Evolutionary conservation across 2,888 invertebrate species (phyloP).

Genomic region (Acanthosoma haemorrhoidale): DNA sequence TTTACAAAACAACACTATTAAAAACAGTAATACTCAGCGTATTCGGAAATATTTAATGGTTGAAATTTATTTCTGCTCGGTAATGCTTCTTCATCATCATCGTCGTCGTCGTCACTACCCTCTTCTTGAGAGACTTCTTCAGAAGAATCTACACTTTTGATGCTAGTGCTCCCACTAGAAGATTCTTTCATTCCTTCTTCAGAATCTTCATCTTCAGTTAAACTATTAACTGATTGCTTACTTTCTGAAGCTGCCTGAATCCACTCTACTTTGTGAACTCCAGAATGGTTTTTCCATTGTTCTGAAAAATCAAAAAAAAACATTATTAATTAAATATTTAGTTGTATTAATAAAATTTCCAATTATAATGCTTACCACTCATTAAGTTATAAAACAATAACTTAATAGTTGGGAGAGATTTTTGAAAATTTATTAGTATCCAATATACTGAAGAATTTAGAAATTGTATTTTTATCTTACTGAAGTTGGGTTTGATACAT

Average conservation of each 20-base stretch:
- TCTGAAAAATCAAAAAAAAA: slow-evolving; percentile 47
- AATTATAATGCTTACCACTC: no score
- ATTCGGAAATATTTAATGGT: slow-evolving; percentile 28
- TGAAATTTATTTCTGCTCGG: slow-evolving; percentile 35
- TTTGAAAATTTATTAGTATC: no score
- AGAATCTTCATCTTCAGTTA: slow-evolving; percentile 42
- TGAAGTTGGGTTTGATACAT: no score
- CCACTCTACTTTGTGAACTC: slow-evolving; percentile 60
- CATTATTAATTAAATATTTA: neutral
- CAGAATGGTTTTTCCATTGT: slow-evolving; percentile 56
- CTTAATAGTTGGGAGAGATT: no score
- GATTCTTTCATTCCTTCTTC: slow-evolving; percentile 42
- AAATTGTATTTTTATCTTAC: no score
- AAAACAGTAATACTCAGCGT: neutral
- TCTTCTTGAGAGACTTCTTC: slow-evolving; percentile 28
- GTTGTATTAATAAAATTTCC: neutral
- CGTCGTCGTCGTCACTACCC: slow-evolving; percentile 40
- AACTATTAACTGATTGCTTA: slow-evolving; percentile 30
- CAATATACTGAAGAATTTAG: no score
- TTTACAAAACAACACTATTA: neutral
- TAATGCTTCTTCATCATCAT: slow-evolving; percentile 39
- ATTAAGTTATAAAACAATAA: neutral
- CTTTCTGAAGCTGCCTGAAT: slow-evolving; percentile 55
- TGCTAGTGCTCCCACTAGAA: neutral
- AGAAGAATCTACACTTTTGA: neutral